Evolutionary conservation across 2,888 invertebrate species (phyloP).

Genomic region (Tuberolachnus salignus): DNA sequence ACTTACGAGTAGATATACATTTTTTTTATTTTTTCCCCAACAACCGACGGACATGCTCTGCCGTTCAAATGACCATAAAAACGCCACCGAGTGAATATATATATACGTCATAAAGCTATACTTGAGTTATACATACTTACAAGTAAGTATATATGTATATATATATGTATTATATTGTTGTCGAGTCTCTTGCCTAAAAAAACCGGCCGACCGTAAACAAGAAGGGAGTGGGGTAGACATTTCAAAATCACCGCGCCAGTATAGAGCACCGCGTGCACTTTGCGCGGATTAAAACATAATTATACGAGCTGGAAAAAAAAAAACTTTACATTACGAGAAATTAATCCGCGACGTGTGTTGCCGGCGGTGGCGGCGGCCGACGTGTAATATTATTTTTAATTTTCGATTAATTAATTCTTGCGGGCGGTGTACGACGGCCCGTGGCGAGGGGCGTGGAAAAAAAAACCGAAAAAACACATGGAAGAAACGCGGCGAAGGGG

Average conservation of each 20-base stretch:
- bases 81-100: neutral
- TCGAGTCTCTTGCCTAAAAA: no score
- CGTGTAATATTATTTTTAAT: no score
- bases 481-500: neutral
- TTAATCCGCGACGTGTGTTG: slow-evolving; percentile 25
- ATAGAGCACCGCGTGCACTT: neutral
- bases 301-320: neutral
- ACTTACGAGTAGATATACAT: neutral
- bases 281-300: slow-evolving; percentile 16
- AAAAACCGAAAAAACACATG: slow-evolving; percentile 4
- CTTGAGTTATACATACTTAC: no score
- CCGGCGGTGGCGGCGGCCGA: no score
- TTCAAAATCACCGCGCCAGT: no score
- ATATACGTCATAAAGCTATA: no score
- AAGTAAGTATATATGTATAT: no score
- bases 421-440: neutral
- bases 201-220: no score
- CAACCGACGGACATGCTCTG: slow-evolving; percentile 28
- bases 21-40: no score
- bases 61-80: slow-evolving; percentile 40
- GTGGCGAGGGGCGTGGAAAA: neutral
- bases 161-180: no score
- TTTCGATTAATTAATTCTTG: slow-evolving; percentile 41
- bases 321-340: slow-evolving; percentile 6
- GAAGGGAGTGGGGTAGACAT: no score